Conservation (phyloP, 2,797 vertebrate genomes). For the Cryptoblepharus egeriae region DNA sequence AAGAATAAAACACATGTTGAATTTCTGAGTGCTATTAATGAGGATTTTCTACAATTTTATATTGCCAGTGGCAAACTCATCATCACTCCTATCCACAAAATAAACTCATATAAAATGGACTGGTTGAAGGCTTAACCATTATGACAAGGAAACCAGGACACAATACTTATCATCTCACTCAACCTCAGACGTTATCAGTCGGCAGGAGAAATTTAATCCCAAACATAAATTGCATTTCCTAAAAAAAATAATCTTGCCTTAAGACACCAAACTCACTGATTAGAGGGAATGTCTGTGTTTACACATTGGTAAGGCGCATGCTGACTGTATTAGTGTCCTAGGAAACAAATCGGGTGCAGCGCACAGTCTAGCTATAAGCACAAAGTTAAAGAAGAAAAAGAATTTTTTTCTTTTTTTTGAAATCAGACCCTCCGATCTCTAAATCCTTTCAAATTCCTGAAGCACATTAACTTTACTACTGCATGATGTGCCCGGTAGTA, state of each 20-base stretch:
- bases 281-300: slow-evolving; percentile 87
- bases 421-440: slow-evolving; percentile 84
- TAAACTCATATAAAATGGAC: slow-evolving; percentile 37
- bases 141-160: slow-evolving; percentile 68
- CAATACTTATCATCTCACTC: slow-evolving; percentile 78
- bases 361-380: slow-evolving; percentile 73
- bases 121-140: slow-evolving; percentile 56
- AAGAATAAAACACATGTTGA: neutral
- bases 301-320: slow-evolving; percentile 81
- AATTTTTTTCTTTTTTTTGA: slow-evolving; percentile 71
- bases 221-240: slow-evolving; percentile 86
- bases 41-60: slow-evolving; percentile 6
- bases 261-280: slow-evolving; percentile 83
- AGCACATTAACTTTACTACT: slow-evolving; percentile 83
- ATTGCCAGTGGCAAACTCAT: slow-evolving; percentile 8
- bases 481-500: slow-evolving; percentile 81
- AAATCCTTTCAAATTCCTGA: slow-evolving; percentile 85
- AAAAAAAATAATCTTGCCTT: slow-evolving; percentile 86
- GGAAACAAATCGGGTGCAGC: slow-evolving; percentile 75
- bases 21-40: neutral
- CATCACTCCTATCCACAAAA: slow-evolving; percentile 38
- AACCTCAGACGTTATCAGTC: slow-evolving; percentile 81
- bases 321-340: slow-evolving; percentile 83
- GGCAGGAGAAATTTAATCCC: slow-evolving; percentile 79
- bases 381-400: slow-evolving; percentile 71